Evolutionary conservation across 1,140 invertebrate species (phyloP), one percentile per base, ranked within the genome.

Genomic region (Pogonognathellus flavescens): DNA sequence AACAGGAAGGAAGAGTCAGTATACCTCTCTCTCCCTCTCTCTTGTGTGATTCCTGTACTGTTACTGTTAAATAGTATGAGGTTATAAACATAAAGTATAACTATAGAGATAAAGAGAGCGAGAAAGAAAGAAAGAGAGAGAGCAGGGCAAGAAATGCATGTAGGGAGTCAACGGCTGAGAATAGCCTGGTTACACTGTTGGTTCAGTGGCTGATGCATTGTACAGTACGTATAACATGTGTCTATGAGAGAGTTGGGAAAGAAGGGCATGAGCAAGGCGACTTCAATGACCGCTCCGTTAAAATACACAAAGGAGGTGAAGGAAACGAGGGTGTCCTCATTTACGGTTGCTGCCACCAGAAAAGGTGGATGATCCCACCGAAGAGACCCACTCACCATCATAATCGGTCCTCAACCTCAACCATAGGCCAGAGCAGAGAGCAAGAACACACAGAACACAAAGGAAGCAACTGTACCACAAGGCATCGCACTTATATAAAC

Each of bases 201-300:
- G 70, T 76, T 76, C n/a, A n/a, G n/a, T n/a, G 70, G 22, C 66
- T 49, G 22, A 31, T 72, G 25, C 22, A 7, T 41, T 16, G 66
- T 57, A 57, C 53, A 2, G 53, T 57, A 57, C n/a, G 31, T 41
- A 5, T n/a, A n/a, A n/a, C 66, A 41, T 76, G 70, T 50, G 41
- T 41, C 70, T 18, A 14, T 41, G 41, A n/a, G n/a, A n/a, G n/a
- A n/a, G n/a, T n/a, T 1, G 7, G 6, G 31, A 76, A 76, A 76
- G 70, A 76, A 76, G 70, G 70, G 70, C 70, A 76, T 76, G 70
- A 76, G 70, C 70, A 41, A 76, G 70, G 70, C 70, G 70, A 76
- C 70, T 76, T 76, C 70, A 76, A 76, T 76, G 70, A 76, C 70
- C 70, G 70, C 70, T 76, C 70, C 70, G 70, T 76, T 76, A 76